A percentile compares a stretch with the other conserved stretches of the same genome.
phyloP scores from a whole-genome alignment of 2,888 invertebrate species.

The Archips xylosteana region DNA sequence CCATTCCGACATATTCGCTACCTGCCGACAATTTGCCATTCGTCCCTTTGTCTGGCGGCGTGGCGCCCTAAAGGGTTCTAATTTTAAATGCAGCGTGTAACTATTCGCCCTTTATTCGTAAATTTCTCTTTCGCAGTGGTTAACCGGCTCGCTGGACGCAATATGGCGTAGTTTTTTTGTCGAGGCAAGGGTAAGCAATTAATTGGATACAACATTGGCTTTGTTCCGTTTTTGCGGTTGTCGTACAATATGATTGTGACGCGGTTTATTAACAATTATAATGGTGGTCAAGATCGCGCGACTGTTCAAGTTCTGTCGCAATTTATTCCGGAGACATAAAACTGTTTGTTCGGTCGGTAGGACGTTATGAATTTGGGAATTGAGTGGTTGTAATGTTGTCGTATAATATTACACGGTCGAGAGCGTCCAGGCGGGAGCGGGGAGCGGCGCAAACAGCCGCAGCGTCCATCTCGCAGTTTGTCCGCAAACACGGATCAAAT shows the following conservation, averaged over 20 bases:
- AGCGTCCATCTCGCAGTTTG: slow-evolving; percentile 80
- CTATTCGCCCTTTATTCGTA: slow-evolving; percentile 80
- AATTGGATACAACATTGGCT: slow-evolving; percentile 71
- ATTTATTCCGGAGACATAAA: slow-evolving; percentile 27
- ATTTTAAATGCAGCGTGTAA: slow-evolving; percentile 85
- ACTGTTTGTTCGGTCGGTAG: slow-evolving; percentile 24
- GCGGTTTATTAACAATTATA: slow-evolving; percentile 29
- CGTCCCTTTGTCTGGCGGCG: slow-evolving; percentile 83
- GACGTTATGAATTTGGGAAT: slow-evolving; percentile 30
- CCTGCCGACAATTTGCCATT: slow-evolving; percentile 85
- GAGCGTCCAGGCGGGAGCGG: slow-evolving; percentile 46
- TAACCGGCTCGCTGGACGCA: slow-evolving; percentile 77
- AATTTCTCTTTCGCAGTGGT: slow-evolving; percentile 84
- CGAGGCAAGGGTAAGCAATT: slow-evolving; percentile 79
- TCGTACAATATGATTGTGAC: slow-evolving; percentile 55
- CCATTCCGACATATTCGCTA: slow-evolving; percentile 82
- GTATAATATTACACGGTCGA: slow-evolving; percentile 70
- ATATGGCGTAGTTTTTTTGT: slow-evolving; percentile 77
- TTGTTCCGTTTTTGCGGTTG: slow-evolving; percentile 76
- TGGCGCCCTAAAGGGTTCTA: slow-evolving; percentile 86
- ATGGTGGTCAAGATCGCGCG: slow-evolving; percentile 31
- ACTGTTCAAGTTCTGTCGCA: not conserved
- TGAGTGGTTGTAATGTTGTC: slow-evolving; percentile 52
- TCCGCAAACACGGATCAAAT: slow-evolving; percentile 79
- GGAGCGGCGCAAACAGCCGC: slow-evolving; percentile 65